Base-by-base conservation (phyloP, 2,113 vertebrate species). In the Sylvia atricapilla region DNA sequence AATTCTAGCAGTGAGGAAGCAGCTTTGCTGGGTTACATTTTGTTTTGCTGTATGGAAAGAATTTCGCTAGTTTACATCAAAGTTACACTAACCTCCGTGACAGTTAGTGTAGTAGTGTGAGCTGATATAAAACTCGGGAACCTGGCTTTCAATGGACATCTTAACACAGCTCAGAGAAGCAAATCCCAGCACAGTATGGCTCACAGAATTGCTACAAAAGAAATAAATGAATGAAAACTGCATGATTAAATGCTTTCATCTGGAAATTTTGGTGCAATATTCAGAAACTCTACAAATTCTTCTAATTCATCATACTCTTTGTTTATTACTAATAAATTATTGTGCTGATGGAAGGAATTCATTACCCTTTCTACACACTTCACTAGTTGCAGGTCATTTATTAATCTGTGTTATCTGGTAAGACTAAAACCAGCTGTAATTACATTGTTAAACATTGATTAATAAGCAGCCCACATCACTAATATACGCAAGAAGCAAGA, bases 381-480 rank as follows among this genome's bases (percentile, higher is more conserved):
- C 97, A 97, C 98, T 98, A 98, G 97, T 98, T 98, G 94, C 98
- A 98, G 98, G 98, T 99, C 98, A 98, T 98, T 98, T 99, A 99
- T 99, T 99, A 98, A 98, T 99, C 98, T 99, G 97, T 97, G 98
- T 98, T 98, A 98, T 98, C 97, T 98, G 95, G 97, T 98, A 98
- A 96, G 98, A 98, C 98, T 98, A 98, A 98, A 97, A 98, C 98
- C 98, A 98, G 97, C 97, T 98, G 98, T 98, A 99, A 99, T 99
- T 98, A 98, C 97, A 97, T 98, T 98, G 98, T 98, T 98, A 99
- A 99, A 99, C 98, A 98, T 98, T 99, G 99, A 99, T 99, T 98
- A 99, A 99, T 99, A 99, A 98, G 98, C 97, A 98, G 97, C 96
- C 97, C 97, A 97, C 97, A 98, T 98, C 96, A 97, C 97, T 97